Percentiles rank a stretch among this genome's conserved stretches.
phyloP scores from a whole-genome alignment of 2,888 invertebrate species.

The Trichopoda pennipes region DNA sequence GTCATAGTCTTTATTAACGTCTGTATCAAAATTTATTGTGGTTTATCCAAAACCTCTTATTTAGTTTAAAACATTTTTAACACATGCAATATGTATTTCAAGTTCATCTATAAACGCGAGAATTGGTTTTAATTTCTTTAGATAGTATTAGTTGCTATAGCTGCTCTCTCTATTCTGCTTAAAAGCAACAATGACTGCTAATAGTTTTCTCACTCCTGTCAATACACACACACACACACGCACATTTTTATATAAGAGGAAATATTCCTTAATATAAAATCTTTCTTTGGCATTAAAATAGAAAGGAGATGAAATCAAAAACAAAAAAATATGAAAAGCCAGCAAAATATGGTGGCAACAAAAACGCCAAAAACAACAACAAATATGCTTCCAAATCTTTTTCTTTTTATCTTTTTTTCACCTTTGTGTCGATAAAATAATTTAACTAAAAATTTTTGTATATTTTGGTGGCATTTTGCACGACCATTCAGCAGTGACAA shows the following conservation, averaged over 20 bases:
- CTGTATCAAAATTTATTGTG: too few species aligned
- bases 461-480: constrained; percentile 22
- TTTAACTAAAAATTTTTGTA: constrained; percentile 27
- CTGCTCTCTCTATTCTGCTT: background rate
- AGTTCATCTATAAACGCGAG: too few species aligned
- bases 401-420: constrained; percentile 63
- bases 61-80: too few species aligned
- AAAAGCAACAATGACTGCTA: background rate
- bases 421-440: constrained; percentile 56
- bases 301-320: constrained; percentile 15
- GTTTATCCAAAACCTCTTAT: too few species aligned
- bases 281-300: constrained; percentile 25
- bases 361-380: too few species aligned
- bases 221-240: background rate
- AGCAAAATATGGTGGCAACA: constrained; percentile 13
- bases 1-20: too few species aligned
- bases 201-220: constrained; percentile 8
- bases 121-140: too few species aligned
- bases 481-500: constrained; percentile 41
- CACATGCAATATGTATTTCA: too few species aligned
- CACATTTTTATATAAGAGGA: background rate
- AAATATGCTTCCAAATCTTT: constrained; percentile 3
- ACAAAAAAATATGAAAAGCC: background rate
- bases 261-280: constrained; percentile 38
- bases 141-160: too few species aligned